Percentiles rank a stretch among this genome's conserved stretches.
phyloP scores from a whole-genome alignment of 2,888 invertebrate genomes.

The Polyommatus icarus region DNA sequence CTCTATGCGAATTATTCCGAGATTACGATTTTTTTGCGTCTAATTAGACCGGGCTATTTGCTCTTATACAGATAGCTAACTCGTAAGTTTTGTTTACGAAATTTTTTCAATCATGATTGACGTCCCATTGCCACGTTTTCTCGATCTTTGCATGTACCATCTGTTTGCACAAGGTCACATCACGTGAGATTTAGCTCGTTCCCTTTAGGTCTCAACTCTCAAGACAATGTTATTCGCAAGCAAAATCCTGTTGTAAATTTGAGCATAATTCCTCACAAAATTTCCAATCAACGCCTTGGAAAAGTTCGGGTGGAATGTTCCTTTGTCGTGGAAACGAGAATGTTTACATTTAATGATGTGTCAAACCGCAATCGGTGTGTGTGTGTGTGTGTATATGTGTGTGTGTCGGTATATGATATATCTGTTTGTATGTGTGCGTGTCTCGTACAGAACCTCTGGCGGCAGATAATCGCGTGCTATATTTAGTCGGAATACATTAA shows the following conservation, averaged over 20 bases:
- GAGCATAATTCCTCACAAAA: not conserved
- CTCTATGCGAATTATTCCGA: too few relatives aligned
- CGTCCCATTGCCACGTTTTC: not conserved
- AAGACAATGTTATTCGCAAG: not conserved
- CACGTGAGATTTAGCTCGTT: too few relatives aligned
- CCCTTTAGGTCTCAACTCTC: not conserved
- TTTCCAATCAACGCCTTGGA: not conserved
- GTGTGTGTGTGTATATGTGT: not conserved
- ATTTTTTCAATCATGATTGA: not conserved
- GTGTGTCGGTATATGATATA: not conserved
- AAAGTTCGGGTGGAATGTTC: not conserved
- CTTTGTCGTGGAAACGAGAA: conserved; percentile 1
- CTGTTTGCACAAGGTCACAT: too few relatives aligned
- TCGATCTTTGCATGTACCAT: not conserved
- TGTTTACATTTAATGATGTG: conserved; percentile 15
- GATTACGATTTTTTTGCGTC: too few relatives aligned
- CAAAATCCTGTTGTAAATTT: not conserved
- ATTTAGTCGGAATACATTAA: conserved; percentile 6
- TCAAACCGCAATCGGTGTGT: not conserved
- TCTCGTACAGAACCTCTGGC: conserved; percentile 6
- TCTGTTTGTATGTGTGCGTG: not conserved
- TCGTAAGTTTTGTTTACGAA: not conserved
- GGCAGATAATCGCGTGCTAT: conserved; percentile 17
- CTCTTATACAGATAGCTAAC: too few relatives aligned
- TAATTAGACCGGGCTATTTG: too few relatives aligned